Base-by-base conservation (phyloP, 2,113 vertebrate genomes). In the Calyptommatus sinebrachiatus region DNA sequence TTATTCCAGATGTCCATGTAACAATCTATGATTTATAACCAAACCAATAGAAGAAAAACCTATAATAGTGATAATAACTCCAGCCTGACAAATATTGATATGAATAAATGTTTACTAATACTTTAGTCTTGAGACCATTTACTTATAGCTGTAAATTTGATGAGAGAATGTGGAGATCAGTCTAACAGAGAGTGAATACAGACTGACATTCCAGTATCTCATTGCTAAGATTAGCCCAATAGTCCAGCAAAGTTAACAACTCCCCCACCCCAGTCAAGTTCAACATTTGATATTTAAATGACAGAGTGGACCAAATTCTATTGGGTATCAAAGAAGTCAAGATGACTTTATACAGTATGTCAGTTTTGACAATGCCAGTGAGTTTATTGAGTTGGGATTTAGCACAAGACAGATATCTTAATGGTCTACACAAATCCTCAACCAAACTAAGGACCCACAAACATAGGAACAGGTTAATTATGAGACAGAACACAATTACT, bases 1-100 rank as follows among this genome's bases (percentile, higher is more conserved):
- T 29, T 84, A 28, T 80, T 78, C 71, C 63, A 22, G 57, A 78
- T 69, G 50, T 75, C 74, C 29, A 53, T 60, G 50, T 67, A 50
- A 74, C 50, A 61, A 46, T 28, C 50, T 69, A 57, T 29, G 26
- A 81, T 75, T 75, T 26, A 75, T 48, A 69, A 63, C 80, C 65
- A 85, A 7, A 78, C 71, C 87, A 92, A 85, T 8, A 0, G 20
- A 86, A 77, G 20, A 60, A 16, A 21, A 76, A 62, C 8, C 53
- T 77, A 78, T 12, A 68, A 35, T 67, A 73, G 46, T 72, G 73
- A 57, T 14, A 57, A 57, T 12, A 28, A 66, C 7, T 68, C 11
- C 11, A 48, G 62, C 76, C 1, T 35, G 77, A 71, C 21, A 77
- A 76, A 29, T 6, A 80, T 1, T 22, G 8, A 80, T 77, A 74